Evolutionary conservation across 2,797 vertebrate species (phyloP).

Genomic region (Steatocranus sp.): DNA sequence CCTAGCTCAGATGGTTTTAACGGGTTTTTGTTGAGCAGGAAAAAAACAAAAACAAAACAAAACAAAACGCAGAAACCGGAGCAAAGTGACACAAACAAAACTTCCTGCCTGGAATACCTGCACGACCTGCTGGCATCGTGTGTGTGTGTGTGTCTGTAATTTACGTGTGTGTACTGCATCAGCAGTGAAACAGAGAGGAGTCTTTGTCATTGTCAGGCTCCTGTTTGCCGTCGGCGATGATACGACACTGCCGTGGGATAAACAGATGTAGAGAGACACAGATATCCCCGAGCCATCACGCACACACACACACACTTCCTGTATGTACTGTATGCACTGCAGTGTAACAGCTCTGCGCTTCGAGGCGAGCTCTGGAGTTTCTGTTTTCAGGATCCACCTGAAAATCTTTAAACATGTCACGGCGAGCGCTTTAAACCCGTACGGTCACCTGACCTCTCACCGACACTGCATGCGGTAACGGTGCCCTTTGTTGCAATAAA

Average conservation of each 20-base stretch:
- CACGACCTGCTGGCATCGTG: background rate
- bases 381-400: conserved; percentile 23
- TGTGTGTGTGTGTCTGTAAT: background rate
- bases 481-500: background rate
- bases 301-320: background rate
- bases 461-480: background rate
- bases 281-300: conserved; percentile 52
- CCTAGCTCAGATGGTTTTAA: background rate
- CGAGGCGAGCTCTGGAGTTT: conserved; percentile 48
- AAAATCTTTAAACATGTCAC: conserved; percentile 14
- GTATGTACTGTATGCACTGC: conserved; percentile 45
- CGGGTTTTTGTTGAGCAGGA: background rate
- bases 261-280: conserved; percentile 63
- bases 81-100: background rate
- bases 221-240: conserved; percentile 66
- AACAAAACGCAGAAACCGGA: background rate
- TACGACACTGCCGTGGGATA: conserved; percentile 57
- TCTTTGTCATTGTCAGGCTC: conserved; percentile 62
- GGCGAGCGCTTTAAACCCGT: background rate
- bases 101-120: background rate
- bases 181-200: conserved; percentile 40
- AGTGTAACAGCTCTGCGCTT: conserved; percentile 54
- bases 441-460: background rate
- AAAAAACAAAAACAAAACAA: too few species aligned
- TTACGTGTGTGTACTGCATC: conserved; percentile 1